phyloP scores from a whole-genome alignment of 2,888 invertebrate species.

The Cryptus viduatorius region DNA sequence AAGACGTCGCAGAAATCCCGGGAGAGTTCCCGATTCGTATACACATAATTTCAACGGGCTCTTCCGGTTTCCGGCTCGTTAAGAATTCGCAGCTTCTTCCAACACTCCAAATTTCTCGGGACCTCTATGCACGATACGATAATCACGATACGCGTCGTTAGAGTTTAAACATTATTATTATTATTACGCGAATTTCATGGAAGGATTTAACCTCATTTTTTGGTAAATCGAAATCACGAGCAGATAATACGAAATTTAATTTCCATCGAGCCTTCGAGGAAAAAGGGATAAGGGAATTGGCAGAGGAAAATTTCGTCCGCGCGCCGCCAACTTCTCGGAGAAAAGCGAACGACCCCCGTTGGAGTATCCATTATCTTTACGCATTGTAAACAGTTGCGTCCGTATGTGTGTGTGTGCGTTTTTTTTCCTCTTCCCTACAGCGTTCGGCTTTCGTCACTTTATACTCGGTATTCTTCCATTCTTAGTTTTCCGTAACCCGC shows the following conservation, averaged over 20 bases:
- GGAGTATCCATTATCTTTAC: constrained; percentile 52
- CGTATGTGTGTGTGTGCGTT: constrained; percentile 17
- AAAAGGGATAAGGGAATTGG: constrained; percentile 12
- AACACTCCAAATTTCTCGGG: constrained; percentile 14
- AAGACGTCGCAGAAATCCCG: constrained; percentile 40
- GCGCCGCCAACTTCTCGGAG: background rate
- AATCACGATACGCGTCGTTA: background rate
- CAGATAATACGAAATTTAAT: background rate
- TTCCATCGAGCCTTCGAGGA: background rate
- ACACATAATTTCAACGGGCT: constrained; percentile 68
- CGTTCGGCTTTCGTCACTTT: background rate
- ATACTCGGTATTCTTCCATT: constrained; percentile 16
- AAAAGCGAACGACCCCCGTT: constrained; percentile 13
- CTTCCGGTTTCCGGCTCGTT: constrained; percentile 75
- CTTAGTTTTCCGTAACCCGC: constrained; percentile 17
- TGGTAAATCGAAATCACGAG: background rate
- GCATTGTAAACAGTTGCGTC: constrained; percentile 28
- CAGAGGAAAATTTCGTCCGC: constrained; percentile 34
- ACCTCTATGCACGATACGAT: background rate
- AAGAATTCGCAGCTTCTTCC: constrained; percentile 28
- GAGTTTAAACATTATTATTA: background rate
- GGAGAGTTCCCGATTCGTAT: constrained; percentile 49
- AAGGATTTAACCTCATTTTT: constrained; percentile 15
- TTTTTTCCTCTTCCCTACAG: constrained; percentile 9
- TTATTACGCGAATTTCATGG: constrained; percentile 35